Base-by-base conservation (phyloP, 2,888 invertebrate species). In the Aethes cnicana region DNA sequence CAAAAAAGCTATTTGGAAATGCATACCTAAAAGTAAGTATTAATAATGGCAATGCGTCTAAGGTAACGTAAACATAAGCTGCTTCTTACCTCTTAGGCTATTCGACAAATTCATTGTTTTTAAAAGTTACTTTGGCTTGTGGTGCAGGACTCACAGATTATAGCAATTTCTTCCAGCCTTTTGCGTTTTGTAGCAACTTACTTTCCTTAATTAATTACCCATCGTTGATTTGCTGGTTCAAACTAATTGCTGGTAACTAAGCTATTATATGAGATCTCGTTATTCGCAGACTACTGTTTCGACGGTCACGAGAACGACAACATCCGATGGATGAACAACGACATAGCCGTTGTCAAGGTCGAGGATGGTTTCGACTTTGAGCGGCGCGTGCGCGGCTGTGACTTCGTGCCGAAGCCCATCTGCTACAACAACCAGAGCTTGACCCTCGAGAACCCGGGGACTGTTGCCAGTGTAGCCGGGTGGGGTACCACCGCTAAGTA, bases 241-340 rank as follows among this genome's bases (percentile, higher is more conserved):
- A n/a, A n/a, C n/a, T n/a, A 25, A 25, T 25, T 25, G 25, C 5
- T 25, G 25, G 7, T 7, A n/a, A n/a, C 4, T 23, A 8, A 2
- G 2, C n/a, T 2, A n/a, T 6, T 6, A 3, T 23, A 6, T 6
- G 3, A n/a, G 2, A 3, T 32, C n/a, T 14, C 5, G 9, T n/a
- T 17, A 12, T 14, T 55, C 61, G 11, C 50, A 87, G 86, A 84
- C 58, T 87, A 86, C 55, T 70, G 80, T 0, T 87, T 86, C 44
- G 86, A 87, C 21, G 86, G 85, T 0, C 84, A 85, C 35, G 81
- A 84, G 44, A 84, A 85, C 41, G 86, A 86, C 54, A 85, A 86
- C 50, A 81, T 87, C 11, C 67, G 83, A 47, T 87, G 86, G 86
- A 84, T 87, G 86, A 84, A 82, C 69, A 84, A 86, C 50, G 86